These are phyloP conservation scores for Discoglossus pictus DNA, from an alignment of 2,797 vertebrate species.

Conservation along the genomic window DNA sequence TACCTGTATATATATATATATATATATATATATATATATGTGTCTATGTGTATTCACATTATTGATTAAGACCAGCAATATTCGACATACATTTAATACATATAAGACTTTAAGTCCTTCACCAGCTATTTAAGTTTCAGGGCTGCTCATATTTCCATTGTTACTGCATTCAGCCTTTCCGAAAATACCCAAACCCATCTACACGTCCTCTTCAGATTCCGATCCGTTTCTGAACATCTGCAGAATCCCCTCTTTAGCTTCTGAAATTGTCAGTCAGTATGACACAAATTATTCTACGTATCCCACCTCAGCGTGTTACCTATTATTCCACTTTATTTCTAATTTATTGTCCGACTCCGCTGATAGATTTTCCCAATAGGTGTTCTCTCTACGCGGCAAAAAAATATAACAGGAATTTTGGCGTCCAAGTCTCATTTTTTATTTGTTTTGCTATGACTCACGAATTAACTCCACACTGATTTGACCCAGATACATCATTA, in stretches of 20 bases:
- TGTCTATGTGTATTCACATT: no score
- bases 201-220: neutral
- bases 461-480: conserved; percentile 55
- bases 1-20: no score
- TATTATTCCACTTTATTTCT: conserved; percentile 52
- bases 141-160: no score
- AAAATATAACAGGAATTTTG: conserved; percentile 47
- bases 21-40: no score
- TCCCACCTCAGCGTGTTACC: conserved; percentile 43
- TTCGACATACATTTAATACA: no score
- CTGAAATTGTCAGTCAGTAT: conserved; percentile 41
- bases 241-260: conserved; percentile 40
- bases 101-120: no score
- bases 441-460: conserved; percentile 26
- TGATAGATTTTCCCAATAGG: conserved; percentile 51
- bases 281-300: conserved; percentile 52
- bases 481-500: conserved; percentile 12
- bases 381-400: conserved; percentile 45
- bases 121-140: no score
- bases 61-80: no score
- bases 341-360: conserved; percentile 56
- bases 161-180: no score
- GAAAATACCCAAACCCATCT: no score
- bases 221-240: neutral
- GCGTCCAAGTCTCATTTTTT: conserved; percentile 28